Base-by-base conservation (phyloP, 1,140 invertebrate genomes). In the Drosophila arizonae region DNA sequence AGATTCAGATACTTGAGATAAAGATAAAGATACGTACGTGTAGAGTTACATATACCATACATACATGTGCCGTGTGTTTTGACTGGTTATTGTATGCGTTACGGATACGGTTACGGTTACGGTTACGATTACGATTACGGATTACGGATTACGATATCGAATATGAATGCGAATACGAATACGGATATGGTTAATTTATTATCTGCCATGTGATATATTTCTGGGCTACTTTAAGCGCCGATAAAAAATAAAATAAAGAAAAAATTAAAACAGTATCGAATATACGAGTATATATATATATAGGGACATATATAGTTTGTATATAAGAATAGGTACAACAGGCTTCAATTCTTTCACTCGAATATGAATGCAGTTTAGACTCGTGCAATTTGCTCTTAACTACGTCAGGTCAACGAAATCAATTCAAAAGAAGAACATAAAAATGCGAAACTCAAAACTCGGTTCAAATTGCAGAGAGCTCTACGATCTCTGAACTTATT, bases 381-480 rank as follows among this genome's bases (percentile, higher is more conserved):
- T 82, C 82, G 82, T 87, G 82, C 82, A 87, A 61, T 64, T 82
- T 81, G 73, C 48, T 72, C 30, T 65, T 81, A 56, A 74, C 67
- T 70, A 74, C 72, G 24, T 60, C 28, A 70, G 58, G 60, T 46
- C 41, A 63, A 74, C 45, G 43, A 21, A 74, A 68, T 17, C 39
- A 66, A 67, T 3, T 39, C 10, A 15, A 21, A 36, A 55, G n/a
- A 21, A 1, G 26, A 54, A 46, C 5, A 17, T 17, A 57, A 70
- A 39, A 65, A 52, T 39, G 52, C 10, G 33, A 52, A 70, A 63
- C 17, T 41, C 13, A 51, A 56, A 50, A 57, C 17, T 33, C 17
- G 10, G 6, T 33, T 21, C 10, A 50, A 61, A 62, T 48, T 70
- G 15, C 41, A 30, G 21, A 50, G n/a, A 26, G 39, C 48, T 3